Base-by-base conservation (phyloP, 1,140 invertebrate species). In the Drosophila tsacasi region DNA sequence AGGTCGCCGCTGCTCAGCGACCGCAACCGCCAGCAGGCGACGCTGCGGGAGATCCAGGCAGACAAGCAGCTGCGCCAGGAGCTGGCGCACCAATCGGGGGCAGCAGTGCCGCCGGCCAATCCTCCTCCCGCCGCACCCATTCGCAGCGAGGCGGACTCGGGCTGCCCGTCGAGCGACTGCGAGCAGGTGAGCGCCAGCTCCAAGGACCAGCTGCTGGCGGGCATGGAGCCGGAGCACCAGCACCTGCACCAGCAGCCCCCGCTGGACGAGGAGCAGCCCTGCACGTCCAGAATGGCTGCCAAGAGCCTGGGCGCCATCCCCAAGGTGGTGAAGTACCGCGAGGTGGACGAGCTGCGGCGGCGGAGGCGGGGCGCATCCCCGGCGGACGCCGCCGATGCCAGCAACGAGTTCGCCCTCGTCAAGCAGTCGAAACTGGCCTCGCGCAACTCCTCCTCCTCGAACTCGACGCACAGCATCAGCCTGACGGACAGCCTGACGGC, bases 301-400 rank as follows among this genome's bases (percentile, higher is more conserved):
- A 94, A 94, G 92, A 95, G 95, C 84, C 95, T 96, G 76, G 96
- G 96, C 15, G 96, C 96, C 42, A 96, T 96, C 81, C 96, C 96
- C 27, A 97, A 96, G 83, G 89, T 91, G 42, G 81, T 87, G 2
- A 90, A 91, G 40, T 92, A 92, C 46, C 85, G 89, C 0, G 91
- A 92, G 30, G 77, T 92, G 44, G 83, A 92, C 15, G 91, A 92
- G 37, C 64, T 84, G 25, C 83, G 91, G 10, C 73, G 91, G 0
- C 52, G 83, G 3, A 62, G 76, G 10, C 44, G 75, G 13, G 52
- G 67, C 13, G 68, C 59, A 8, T 50, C 50, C 10, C 37, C 32
- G 13, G 46, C 59, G 8, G 60, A 59, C 21, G 46, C 55, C 15
- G 3, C 52, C 37, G 42, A 54, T 10, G 6, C 13, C 9, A 35